Base-by-base conservation (phyloP, 2,113 vertebrate genomes). In the Galeopterus variegatus region DNA sequence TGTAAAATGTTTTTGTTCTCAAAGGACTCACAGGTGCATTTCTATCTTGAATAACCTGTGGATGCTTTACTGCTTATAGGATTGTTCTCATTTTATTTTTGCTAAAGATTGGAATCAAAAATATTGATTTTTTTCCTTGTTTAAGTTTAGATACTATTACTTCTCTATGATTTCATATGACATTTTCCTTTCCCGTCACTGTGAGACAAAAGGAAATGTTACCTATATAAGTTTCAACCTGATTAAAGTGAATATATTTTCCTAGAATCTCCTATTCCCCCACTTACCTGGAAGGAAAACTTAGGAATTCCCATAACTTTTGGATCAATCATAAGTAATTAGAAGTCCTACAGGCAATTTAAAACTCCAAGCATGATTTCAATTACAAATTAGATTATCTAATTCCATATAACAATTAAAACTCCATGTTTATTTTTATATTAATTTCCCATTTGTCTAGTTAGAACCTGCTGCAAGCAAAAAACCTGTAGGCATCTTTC, bases 141-240 rank as follows among this genome's bases (percentile, higher is more conserved):
- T 80, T 72, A 84, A 60, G 31, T 69, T 82, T 52, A 94, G 80
- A 31, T 70, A 36, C 52, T 95, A 41, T 50, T 89, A 60, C 56
- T 92, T 75, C 60, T 77, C 33, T 80, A 45, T 72, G 31, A 92
- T 45, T 92, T 94, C 56, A 81, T 31, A 36, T 24, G 28, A 60
- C 70, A 89, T 69, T 80, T 81, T 77, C 15, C 67, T 85, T 96
- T 77, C 15, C 54, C 70, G 45, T 65, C 12, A 31, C 41, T 56
- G 94, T 82, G 67, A 70, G 64, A 92, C 41, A 70, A 58, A 88
- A 60, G 36, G 28, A 93, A 90, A 95, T 86, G 21, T 81, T 87
- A 54, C 58, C 33, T 79, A 18, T 48, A 7, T 79, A 95, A 45
- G 5, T 50, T 21, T 54, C 80, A 58, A 73, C 24, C 48, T 83